phyloP scores from a whole-genome alignment of 1,140 invertebrate genomes.

The Trinorchestia longiramus region DNA sequence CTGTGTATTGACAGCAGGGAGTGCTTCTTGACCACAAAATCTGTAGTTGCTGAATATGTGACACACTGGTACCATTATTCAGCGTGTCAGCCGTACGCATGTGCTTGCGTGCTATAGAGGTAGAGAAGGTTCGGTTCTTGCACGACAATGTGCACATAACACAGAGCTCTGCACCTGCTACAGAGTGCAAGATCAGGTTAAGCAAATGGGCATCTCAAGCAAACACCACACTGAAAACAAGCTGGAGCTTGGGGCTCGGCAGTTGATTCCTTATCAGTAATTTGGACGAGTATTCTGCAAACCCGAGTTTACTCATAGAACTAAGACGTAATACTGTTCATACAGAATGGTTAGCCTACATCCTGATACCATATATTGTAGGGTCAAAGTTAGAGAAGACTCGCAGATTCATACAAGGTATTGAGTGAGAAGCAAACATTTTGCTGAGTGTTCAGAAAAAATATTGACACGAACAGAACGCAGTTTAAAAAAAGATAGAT shows the following conservation, averaged over 20 bases:
- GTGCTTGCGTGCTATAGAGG: neutral
- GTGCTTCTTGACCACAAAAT: neutral
- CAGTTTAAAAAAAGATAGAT: neutral
- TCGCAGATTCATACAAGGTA: neutral
- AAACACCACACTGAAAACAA: neutral
- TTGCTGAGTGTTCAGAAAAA: neutral
- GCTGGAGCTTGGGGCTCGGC: neutral
- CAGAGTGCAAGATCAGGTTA: neutral
- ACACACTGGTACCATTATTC: neutral
- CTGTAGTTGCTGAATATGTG: neutral
- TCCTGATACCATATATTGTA: neutral
- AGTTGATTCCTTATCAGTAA: neutral
- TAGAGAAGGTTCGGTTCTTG: neutral
- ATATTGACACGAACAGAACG: neutral
- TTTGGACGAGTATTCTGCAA: neutral
- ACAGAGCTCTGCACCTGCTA: neutral
- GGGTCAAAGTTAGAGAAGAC: neutral
- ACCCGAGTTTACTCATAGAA: neutral
- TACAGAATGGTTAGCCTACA: neutral
- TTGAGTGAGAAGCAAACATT: neutral
- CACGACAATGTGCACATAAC: neutral
- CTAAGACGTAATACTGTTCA: neutral
- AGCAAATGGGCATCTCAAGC: neutral
- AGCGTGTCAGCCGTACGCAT: neutral
- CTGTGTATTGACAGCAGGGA: too few relatives aligned